Evolutionary conservation across 2,797 vertebrate species (phyloP), one percentile per base, ranked within the genome.

Genomic region (Apodemus agrarius): DNA sequence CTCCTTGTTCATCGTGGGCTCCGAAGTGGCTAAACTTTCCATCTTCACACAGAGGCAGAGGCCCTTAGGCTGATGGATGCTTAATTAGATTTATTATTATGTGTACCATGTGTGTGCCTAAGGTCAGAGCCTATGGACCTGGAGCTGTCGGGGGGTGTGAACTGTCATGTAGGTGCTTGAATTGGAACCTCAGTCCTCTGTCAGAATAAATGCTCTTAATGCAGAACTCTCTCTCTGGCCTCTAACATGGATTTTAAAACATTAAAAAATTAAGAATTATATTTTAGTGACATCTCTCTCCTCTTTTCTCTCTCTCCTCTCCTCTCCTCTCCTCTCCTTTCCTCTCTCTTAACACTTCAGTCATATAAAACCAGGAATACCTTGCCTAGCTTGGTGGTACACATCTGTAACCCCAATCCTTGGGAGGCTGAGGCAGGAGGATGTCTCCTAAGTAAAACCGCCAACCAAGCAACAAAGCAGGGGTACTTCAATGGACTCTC

Each of bases 321-420:
- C 24, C 52, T 16, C 17, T 43, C 37, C n/a, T 6, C 11, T 22
- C 22, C 12, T 46, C 3, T 11, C 4, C 59, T 46, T 52, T 69
- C 31, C 31, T 46, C 7, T 54, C 29, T 89, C 54, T 59, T 40
- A 52, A 65, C 1, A 63, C 26, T 61, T 52, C 78, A n/a, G n/a
- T 46, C n/a, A 43, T 95, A 94, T 57, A 88, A 90, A 93, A 90
- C 87, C 52, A 72, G 16, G 63, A 59, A 79, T 14, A n/a, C 34
- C 24, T 37, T 29, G 49, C 22, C 9, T 24, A 31, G 10, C 49
- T 80, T 26, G 63, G 75, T 46, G 40, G 9, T 12, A 57, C 22
- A 57, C 1, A 1, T 17, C 14, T 61, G 43, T 31, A 76, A 40
- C 75, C 72, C 82, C 21, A 93, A 67, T 52, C 40, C 17, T n/a